These are phyloP conservation scores for Oxyteleia sp. DNA, from an alignment of 2,888 invertebrate genomes.

Conservation along the genomic window DNA sequence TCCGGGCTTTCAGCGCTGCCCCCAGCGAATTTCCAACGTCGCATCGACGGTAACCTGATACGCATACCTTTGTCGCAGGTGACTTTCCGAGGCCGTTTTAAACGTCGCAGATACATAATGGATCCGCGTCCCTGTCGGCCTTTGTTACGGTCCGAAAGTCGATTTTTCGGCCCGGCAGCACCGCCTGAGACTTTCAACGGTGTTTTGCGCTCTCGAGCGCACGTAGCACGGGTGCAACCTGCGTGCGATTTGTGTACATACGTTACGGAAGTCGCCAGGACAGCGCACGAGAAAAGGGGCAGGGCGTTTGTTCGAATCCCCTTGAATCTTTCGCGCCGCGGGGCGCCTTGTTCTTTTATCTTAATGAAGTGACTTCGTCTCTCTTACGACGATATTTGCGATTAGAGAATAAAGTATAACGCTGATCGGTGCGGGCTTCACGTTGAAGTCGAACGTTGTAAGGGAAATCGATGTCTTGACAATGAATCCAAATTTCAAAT, in stretches of 20 bases:
- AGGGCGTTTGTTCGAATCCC: slow-evolving; percentile 51
- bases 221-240: slow-evolving; percentile 83
- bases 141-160: slow-evolving; percentile 75
- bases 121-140: slow-evolving; percentile 70
- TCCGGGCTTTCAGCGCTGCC: slow-evolving; percentile 68
- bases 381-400: too few species aligned
- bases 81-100: slow-evolving; percentile 82
- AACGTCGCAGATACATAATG: slow-evolving; percentile 76
- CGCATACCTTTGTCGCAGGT: slow-evolving; percentile 82
- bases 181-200: slow-evolving; percentile 81
- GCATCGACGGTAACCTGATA: slow-evolving; percentile 83
- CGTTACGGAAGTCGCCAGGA: slow-evolving; percentile 60
- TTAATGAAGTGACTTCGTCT: too few species aligned
- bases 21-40: slow-evolving; percentile 79
- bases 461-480: too few species aligned
- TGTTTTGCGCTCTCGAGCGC: slow-evolving; percentile 84
- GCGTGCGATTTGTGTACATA: slow-evolving; percentile 63
- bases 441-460: too few species aligned
- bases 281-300: slow-evolving; percentile 32
- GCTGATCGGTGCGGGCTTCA: too few species aligned
- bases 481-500: too few species aligned
- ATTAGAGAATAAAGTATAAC: too few species aligned
- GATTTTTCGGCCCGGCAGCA: slow-evolving; percentile 76
- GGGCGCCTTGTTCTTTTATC: too few species aligned
- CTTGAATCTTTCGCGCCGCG: too few species aligned